Percentiles rank a stretch among this genome's conserved stretches.
These are phyloP conservation scores for Saturnia japonica DNA, from an alignment of 2,888 invertebrate species.

Conservation along the genomic window DNA sequence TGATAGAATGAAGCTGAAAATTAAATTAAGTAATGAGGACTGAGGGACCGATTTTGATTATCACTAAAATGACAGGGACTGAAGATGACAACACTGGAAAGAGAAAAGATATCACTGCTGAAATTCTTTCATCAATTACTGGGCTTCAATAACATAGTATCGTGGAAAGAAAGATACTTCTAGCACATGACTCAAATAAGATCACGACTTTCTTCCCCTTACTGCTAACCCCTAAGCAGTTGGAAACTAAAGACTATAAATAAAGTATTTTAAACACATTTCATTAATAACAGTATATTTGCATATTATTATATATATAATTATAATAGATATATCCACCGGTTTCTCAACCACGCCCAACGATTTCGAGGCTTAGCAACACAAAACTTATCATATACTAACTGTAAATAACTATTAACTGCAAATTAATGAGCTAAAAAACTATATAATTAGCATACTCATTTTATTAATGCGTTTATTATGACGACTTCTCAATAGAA, in stretches of 20 bases:
- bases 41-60: neutral
- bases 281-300: neutral
- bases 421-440: neutral
- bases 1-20: neutral
- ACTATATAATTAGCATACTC: conserved; percentile 1
- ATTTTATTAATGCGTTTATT: conserved; percentile 7
- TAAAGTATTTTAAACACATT: neutral
- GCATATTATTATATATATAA: neutral
- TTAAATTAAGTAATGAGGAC: neutral
- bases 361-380: conserved; percentile 2
- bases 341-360: conserved; percentile 14
- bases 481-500: neutral
- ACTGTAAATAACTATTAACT: conserved; percentile 4
- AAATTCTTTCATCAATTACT: neutral
- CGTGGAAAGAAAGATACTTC: neutral
- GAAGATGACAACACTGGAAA: neutral
- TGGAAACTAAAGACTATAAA: neutral
- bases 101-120: neutral
- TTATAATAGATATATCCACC: conserved; percentile 1
- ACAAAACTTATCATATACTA: neutral
- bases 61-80: neutral
- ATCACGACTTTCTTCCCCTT: too few species aligned
- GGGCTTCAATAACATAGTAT: neutral
- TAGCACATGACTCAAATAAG: too few species aligned
- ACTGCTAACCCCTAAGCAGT: neutral